A percentile compares a stretch with the other conserved stretches of the same genome.
Evolutionary conservation across 2,888 invertebrate species (phyloP).

Genomic region (Melinopterus prodromus): DNA sequence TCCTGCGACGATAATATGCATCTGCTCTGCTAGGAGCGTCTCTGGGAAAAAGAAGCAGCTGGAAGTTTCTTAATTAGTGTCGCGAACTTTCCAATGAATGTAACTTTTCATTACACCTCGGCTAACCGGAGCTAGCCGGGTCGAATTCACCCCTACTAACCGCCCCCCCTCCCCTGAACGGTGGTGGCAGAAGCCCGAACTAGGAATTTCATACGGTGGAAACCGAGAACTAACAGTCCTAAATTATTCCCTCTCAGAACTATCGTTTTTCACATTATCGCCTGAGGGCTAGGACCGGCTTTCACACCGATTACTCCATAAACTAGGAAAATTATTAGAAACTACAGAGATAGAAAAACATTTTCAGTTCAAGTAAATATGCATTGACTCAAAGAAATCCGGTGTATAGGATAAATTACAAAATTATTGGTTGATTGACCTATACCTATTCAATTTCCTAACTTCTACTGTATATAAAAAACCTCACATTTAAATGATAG

Average conservation of each 20-base stretch:
- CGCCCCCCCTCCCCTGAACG: background rate
- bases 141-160: background rate
- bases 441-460: no score
- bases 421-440: no score
- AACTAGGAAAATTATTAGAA: no score
- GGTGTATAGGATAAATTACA: no score
- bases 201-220: background rate
- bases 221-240: background rate
- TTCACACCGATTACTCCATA: background rate
- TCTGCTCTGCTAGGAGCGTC: no score
- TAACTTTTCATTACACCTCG: background rate
- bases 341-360: no score
- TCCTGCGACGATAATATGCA: no score
- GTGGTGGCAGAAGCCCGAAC: background rate
- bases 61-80: background rate
- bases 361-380: no score
- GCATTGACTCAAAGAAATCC: no score
- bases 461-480: no score
- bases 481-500: no score
- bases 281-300: background rate
- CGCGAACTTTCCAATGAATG: background rate
- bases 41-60: background rate
- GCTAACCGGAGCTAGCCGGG: background rate
- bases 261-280: background rate
- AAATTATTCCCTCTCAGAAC: background rate